Conservation (phyloP, 2,888 invertebrate species). For the Brenthis hecate region DNA sequence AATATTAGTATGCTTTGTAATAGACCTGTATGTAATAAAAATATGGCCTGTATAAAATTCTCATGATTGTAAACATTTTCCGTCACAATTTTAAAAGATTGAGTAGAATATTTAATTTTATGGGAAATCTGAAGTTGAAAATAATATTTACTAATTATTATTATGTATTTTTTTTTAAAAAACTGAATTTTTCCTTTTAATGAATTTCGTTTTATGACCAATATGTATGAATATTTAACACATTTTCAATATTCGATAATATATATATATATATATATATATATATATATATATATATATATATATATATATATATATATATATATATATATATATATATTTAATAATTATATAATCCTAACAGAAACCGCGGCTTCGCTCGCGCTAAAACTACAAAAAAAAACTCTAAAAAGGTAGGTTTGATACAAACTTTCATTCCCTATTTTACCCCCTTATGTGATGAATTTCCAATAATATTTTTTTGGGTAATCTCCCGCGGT, state of each 20-base stretch:
- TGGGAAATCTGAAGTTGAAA: neutral
- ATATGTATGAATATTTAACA: neutral
- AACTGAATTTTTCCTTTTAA: neutral
- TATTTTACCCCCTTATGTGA: too few relatives aligned
- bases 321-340: too few relatives aligned
- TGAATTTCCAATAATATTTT: too few relatives aligned
- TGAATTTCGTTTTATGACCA: neutral
- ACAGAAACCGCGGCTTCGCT: too few relatives aligned
- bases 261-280: neutral
- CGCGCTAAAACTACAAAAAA: too few relatives aligned
- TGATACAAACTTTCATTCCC: too few relatives aligned
- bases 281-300: neutral
- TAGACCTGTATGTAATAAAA: neutral
- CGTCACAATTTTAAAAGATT: neutral
- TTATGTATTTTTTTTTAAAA: neutral
- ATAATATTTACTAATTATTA: slow-evolving; percentile 1
- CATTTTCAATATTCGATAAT: neutral
- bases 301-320: too few relatives aligned
- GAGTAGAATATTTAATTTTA: neutral
- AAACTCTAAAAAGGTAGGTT: too few relatives aligned
- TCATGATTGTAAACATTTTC: neutral
- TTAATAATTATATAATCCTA: too few relatives aligned
- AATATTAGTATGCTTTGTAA: too few relatives aligned
- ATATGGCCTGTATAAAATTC: slow-evolving; percentile 2
- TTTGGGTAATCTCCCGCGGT: too few relatives aligned